Base-by-base conservation (phyloP, 2,888 invertebrate species). In the Apotomis turbidana region DNA sequence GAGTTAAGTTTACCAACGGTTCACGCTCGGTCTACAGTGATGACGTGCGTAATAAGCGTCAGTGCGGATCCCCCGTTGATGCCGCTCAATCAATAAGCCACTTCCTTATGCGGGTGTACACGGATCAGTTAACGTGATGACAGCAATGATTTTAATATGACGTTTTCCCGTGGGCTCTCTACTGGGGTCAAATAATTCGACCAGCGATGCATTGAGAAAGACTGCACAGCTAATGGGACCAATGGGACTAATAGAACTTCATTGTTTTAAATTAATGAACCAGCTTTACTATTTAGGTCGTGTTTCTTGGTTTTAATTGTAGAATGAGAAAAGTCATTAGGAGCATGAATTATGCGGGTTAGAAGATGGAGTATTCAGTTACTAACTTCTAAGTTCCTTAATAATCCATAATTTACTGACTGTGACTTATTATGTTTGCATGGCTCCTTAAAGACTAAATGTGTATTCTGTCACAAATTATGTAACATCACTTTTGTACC, bases 41-140 rank as follows among this genome's bases (percentile, higher is more conserved):
- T 77, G 79, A 79, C 83, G 83, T 80, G 78, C 76, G 78, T 80
- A 85, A 84, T 87, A 84, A 85, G 80, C 80, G 79, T 80, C 78
- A 79, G 79, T 80, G 78, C 81, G 80, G 80, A 79, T 85, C 87
- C 88, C 87, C 84, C 83, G 77, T 78, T 78, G 79, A 81, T 79
- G 80, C 82, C 83, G 82, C 82, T 86, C 87, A 85, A 90, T 88
- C 89, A 91, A 91, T 90, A 87, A 89, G 84, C 83, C 78, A 86
- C 91, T 91, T 93, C 93, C 92, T 90, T 81, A 90, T 93, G 90
- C 93, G 93, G 93, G 93, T 83, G 81, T 78, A 81, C 85, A 87
- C 83, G 83, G 81, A 86, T 87, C 85, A 82, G 85, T 89, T 88
- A 90, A 85, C 83, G 84, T 87, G 90, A 89, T 87, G 91, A 91